phyloP scores from a whole-genome alignment of 2,797 vertebrate species.

The Mallotus villosus region DNA sequence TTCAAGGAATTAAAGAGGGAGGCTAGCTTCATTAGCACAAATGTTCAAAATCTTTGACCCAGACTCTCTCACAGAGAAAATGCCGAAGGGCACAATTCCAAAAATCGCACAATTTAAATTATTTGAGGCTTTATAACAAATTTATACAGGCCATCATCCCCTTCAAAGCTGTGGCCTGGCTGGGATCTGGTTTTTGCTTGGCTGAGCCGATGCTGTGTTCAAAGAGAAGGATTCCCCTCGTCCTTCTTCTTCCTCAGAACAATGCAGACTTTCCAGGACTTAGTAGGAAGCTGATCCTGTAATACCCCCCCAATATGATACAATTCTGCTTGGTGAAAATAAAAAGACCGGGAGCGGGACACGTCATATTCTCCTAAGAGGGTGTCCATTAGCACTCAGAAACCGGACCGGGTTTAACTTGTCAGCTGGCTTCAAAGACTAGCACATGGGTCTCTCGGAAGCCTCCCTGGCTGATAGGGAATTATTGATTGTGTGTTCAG shows the following conservation, averaged over 20 bases:
- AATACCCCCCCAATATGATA: constrained; percentile 45
- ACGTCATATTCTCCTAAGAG: constrained; percentile 60
- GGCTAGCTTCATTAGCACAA: constrained; percentile 70
- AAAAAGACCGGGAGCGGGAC: constrained; percentile 50
- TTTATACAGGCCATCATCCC: constrained; percentile 41
- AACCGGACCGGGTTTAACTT: constrained; percentile 75
- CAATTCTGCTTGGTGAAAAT: constrained; percentile 56
- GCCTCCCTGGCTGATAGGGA: constrained; percentile 72
- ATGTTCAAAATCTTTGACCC: constrained; percentile 61
- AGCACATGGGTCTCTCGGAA: constrained; percentile 69
- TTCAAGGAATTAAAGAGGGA: constrained; percentile 73
- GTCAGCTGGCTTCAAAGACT: constrained; percentile 77
- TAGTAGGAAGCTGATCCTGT: constrained; percentile 41
- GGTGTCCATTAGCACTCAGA: constrained; percentile 70
- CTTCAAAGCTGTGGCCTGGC: constrained; percentile 44
- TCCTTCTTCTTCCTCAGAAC: constrained; percentile 17
- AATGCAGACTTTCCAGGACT: constrained; percentile 38
- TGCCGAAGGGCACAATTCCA: constrained; percentile 56
- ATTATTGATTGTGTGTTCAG: constrained; percentile 79
- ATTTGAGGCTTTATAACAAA: constrained; percentile 53
- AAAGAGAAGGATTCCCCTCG: constrained; percentile 38
- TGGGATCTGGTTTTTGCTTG: constrained; percentile 46
- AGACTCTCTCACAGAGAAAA: constrained; percentile 49
- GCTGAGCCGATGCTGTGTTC: constrained; percentile 46
- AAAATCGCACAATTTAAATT: constrained; percentile 47